Evolutionary conservation across 2,888 invertebrate genomes (phyloP), one percentile per base, ranked within the genome.

Genomic region (Apotomis capreana): DNA sequence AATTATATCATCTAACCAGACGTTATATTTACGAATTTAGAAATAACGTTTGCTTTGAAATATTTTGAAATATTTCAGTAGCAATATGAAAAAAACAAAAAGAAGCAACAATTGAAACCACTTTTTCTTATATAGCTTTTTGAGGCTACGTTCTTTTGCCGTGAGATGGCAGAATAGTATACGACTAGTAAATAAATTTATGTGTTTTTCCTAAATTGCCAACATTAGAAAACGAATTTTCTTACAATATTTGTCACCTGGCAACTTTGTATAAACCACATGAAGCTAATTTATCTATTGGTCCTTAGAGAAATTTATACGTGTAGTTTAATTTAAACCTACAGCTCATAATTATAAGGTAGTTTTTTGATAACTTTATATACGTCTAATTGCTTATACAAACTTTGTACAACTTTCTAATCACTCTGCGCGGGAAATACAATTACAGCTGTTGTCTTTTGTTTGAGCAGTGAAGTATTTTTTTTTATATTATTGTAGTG

Each of bases 211-310:
- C 5, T 10, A 4, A 5, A 36, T 44, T 61, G 67, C 67, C 71
- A 71, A 68, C 61, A 6, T 71, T 12, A 68, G 9, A 15, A 60
- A 46, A 62, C 8, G 40, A 26, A 26, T 4, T 44, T 46, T 6
- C 36, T 6, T 6, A 40, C 3, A 59, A 44, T 36, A 26, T 13
- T n/a, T 59, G 12, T 55, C 6, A 44, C 10, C 44, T 64, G 64
- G 64, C 55, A 64, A 64, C 64, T 54, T 44, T 12, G 13, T 15
- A 40, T 2, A 15, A 52, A n/a, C 5, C 1, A 8, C 12, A 4
- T 44, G 44, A 64, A 44, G 44, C 8, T 15, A 64, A 64, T 26
- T 64, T 10, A 46, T 10, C 9, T 62, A 37, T 12, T 63, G 10
- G 13, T 63, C 9, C 5, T 4, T 13, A 52, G 15, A 0, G 3